A percentile compares a stretch with the other conserved stretches of the same genome.
Evolutionary conservation across 2,888 invertebrate species (phyloP).

Genomic region (Pheosia tremula): DNA sequence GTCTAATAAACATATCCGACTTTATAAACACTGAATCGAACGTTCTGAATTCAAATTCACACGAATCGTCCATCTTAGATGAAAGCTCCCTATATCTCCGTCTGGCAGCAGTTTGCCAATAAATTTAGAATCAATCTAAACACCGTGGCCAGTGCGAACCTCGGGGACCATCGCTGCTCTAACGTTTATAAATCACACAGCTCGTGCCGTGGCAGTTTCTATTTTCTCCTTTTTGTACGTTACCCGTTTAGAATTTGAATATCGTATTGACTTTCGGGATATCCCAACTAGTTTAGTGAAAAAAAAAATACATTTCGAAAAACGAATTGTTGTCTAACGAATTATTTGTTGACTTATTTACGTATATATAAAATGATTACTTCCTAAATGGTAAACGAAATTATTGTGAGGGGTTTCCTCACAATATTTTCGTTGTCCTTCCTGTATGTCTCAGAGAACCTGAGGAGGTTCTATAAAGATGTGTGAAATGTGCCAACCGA

Average conservation of each 20-base stretch:
- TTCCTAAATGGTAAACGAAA: too few species aligned
- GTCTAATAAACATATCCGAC: conserved; percentile 8
- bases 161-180: conserved; percentile 32
- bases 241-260: conserved; percentile 30
- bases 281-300: not conserved
- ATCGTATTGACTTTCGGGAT: conserved; percentile 13
- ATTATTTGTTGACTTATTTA: too few species aligned
- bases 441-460: too few species aligned
- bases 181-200: conserved; percentile 40
- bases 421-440: too few species aligned
- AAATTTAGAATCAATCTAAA: conserved; percentile 76
- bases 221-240: conserved; percentile 21
- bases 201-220: conserved; percentile 9
- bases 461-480: too few species aligned
- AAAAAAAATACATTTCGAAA: too few species aligned
- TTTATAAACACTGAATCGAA: conserved; percentile 10
- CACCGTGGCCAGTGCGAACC: conserved; percentile 33
- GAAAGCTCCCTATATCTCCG: conserved; percentile 50
- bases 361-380: too few species aligned
- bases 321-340: too few species aligned
- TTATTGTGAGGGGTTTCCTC: too few species aligned
- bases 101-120: conserved; percentile 67
- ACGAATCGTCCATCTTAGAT: conserved; percentile 70
- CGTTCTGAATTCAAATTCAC: conserved; percentile 33
- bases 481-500: too few species aligned